Base-by-base conservation (phyloP, 2,113 vertebrate species). In the Phyllopteryx taeniolatus region DNA sequence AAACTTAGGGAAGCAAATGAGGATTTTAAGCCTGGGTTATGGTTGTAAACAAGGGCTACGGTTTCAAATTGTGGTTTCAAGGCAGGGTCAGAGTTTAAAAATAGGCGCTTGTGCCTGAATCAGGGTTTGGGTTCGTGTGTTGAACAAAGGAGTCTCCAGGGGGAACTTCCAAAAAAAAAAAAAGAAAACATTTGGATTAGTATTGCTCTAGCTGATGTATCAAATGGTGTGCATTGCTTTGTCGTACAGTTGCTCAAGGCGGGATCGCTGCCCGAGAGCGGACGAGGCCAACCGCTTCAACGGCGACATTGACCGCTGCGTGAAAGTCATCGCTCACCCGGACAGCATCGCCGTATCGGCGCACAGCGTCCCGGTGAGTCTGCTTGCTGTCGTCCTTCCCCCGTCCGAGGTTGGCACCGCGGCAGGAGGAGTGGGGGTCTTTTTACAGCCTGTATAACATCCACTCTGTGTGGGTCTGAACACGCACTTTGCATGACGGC, bases 341-440 rank as follows among this genome's bases (percentile, higher is more conserved):
- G 93, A 94, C 92, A 99, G 96, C 90, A 94, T 99, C 77, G 96
- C 96, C 0, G 95, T 97, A 64, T 97, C 96, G 0, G 91, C 96
- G 75, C 94, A 96, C 83, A 95, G 94, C 78, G 89, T 93, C 61
- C 90, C 91, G 61, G 97, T 98, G 85, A 85, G 88, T 84, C 43
- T 33, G 46, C 70, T 67, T 67, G 68, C 72, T 71, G 64, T 72
- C 67, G 8, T 56, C 53, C 14, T 14, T 49, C 54, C 61, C 59
- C 68, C 74, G 65, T 74, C 82, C 80, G 69, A 4, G 2, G 19
- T 46, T 62, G 81, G 73, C 87, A 69, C 73, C 68, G 63, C 71
- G 83, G 77, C 78, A 78, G 80, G 71, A 65, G 35, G 1, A 3
- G 35, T 1, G 6, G 35, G 4, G 35, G 35, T 39, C 35, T 39